These are phyloP conservation scores for Tachypleus tridentatus DNA, from an alignment of 1,140 invertebrate species.

Conservation along the genomic window DNA sequence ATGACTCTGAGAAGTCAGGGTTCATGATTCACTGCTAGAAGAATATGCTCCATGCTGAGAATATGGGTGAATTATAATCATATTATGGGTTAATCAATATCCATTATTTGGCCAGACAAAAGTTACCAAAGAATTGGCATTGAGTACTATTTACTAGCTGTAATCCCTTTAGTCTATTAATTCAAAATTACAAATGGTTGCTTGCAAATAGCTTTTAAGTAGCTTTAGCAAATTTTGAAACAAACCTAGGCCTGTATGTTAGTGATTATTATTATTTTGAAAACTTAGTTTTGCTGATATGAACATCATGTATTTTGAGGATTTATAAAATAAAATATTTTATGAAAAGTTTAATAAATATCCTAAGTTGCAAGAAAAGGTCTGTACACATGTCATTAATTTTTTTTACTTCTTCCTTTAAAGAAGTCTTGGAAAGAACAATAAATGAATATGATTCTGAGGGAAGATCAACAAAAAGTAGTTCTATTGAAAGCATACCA, in stretches of 20 bases:
- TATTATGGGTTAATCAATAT: too few species aligned
- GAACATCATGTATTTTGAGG: slow-evolving; percentile 1
- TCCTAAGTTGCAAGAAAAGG: not conserved
- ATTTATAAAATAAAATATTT: not conserved
- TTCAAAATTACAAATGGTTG: not conserved
- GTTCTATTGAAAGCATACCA: slow-evolving; percentile 22
- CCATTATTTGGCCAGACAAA: too few species aligned
- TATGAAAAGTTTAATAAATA: not conserved
- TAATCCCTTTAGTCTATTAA: not conserved
- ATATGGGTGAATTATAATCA: too few species aligned
- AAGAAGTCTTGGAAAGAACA: slow-evolving; percentile 17
- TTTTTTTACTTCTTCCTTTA: slow-evolving; percentile 6
- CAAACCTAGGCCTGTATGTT: not conserved
- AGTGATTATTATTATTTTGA: not conserved
- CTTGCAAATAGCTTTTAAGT: not conserved
- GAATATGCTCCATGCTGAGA: too few species aligned
- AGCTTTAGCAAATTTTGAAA: too few species aligned
- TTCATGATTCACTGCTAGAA: too few species aligned
- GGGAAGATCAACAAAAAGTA: slow-evolving; percentile 22
- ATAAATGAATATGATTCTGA: slow-evolving; percentile 21
- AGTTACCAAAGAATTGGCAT: not conserved
- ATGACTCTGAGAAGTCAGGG: too few species aligned
- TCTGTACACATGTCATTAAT: not conserved
- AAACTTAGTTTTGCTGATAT: not conserved
- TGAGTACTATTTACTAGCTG: not conserved